Evolutionary conservation across 1,140 invertebrate species (phyloP), one percentile per base, ranked within the genome.

Genomic region (Zophobas morio): DNA sequence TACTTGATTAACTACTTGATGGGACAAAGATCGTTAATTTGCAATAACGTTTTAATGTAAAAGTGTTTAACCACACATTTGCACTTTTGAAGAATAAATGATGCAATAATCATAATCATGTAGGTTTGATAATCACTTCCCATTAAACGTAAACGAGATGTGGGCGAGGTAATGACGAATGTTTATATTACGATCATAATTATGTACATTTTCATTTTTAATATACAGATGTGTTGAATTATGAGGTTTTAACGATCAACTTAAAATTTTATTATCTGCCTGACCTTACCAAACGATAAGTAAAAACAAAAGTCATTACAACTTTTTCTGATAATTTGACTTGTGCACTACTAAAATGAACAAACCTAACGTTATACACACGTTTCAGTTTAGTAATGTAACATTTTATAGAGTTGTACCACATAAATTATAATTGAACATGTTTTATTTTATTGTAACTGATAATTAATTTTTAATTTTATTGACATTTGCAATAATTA

Each of bases 241-340:
- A 60, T 39, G 56, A 60, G 56, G 1, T 60, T 60, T 60, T 60
- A 60, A 60, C 56, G 56, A 60, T 60, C 34, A 32, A n/a, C 56
- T 36, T 60, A 60, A 60, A 60, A 60, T 60, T 60, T 60, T 60
- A 60, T 60, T 8, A n/a, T 35, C 5, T 6, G 56, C 33, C 56
- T 60, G 56, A 60, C 56, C 56, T 60, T 60, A 60, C 56, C 6
- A 36, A 60, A 60, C 33, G 20, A 20, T 20, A 20, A 20, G 20
- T 20, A 20, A 20, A 20, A 20, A 20, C 20, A 20, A 20, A 20
- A 20, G 20, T 20, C 20, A 20, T 20, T 20, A 20, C 20, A 20
- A 20, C 20, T 20, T 20, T 20, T 20, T 20, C 20, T 20, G 20
- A 20, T 20, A 20, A 20, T 20, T 20, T 20, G 20, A 20, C 20